Evolutionary conservation across 2,797 vertebrate species (phyloP).

Genomic region (Periparus ater): DNA sequence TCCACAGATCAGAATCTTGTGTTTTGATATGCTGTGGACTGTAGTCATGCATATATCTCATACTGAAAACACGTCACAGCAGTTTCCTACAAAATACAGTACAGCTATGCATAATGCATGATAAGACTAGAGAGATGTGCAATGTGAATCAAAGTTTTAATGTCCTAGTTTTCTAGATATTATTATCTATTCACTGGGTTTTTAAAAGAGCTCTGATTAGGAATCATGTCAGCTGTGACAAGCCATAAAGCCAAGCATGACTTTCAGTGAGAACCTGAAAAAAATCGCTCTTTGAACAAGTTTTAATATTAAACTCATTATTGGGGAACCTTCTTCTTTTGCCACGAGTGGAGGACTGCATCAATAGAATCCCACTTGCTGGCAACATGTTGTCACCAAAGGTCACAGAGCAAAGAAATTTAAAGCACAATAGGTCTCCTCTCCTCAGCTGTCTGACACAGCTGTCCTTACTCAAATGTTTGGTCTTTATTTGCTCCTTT

Average conservation of each 20-base stretch:
- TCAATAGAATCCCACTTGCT: not conserved
- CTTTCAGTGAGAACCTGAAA: not conserved
- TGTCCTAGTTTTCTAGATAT: constrained; percentile 56
- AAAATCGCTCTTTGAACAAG: not conserved
- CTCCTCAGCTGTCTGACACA: not conserved
- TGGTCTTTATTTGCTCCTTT: not conserved
- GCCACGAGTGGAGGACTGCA: not conserved
- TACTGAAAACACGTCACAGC: constrained; percentile 33
- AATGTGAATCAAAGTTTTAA: constrained; percentile 52
- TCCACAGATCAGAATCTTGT: not conserved
- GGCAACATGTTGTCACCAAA: accelerated
- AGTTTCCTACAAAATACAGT: constrained; percentile 50
- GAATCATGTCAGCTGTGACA: constrained; percentile 26
- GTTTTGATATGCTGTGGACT: not conserved
- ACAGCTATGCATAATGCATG: constrained; percentile 48
- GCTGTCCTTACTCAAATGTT: not conserved
- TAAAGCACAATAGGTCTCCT: not conserved
- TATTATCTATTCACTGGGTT: constrained; percentile 39
- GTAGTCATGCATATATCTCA: not conserved
- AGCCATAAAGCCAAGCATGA: not conserved
- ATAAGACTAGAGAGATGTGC: not conserved
- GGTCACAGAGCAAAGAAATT: not conserved
- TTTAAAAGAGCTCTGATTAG: constrained; percentile 38
- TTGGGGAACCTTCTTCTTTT: not conserved
- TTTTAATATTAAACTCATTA: constrained; percentile 13